phyloP scores from a whole-genome alignment of 2,797 vertebrate species.

The Microtus obscurus region DNA sequence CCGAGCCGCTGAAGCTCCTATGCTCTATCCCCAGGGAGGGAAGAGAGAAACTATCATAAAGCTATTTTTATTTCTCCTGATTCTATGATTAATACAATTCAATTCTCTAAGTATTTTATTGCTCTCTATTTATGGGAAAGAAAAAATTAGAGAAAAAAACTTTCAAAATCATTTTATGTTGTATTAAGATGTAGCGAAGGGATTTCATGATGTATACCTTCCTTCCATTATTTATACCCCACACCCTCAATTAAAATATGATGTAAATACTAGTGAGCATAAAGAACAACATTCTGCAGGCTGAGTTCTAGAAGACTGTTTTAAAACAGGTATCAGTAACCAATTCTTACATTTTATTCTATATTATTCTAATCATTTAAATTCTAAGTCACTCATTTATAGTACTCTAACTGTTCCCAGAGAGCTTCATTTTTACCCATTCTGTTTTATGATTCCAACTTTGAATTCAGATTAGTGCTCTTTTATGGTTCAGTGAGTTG shows the following conservation, averaged over 20 bases:
- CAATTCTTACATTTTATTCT: neutral
- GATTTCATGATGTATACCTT: neutral
- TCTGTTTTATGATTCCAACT: conserved; percentile 47
- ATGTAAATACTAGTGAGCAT: neutral
- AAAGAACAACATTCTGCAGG: neutral
- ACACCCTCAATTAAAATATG: neutral
- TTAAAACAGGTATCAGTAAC: neutral
- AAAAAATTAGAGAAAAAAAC: neutral
- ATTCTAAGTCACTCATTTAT: neutral
- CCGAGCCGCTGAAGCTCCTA: neutral
- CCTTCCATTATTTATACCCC: neutral
- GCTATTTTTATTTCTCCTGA: conserved; percentile 12
- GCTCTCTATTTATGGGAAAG: neutral
- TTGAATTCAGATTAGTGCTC: conserved; percentile 36
- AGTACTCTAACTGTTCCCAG: neutral
- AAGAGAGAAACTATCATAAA: neutral
- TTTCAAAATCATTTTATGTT: neutral
- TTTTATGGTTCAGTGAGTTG: conserved; percentile 1
- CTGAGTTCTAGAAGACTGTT: conserved; percentile 3
- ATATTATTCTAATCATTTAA: neutral
- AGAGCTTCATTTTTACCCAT: conserved; percentile 3
- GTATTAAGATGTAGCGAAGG: neutral
- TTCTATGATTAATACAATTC: conserved; percentile 13
- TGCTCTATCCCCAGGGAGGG: neutral
- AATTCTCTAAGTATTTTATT: conserved; percentile 24